Conservation (phyloP, 2,113 vertebrate genomes). For the Mugil cephalus region DNA sequence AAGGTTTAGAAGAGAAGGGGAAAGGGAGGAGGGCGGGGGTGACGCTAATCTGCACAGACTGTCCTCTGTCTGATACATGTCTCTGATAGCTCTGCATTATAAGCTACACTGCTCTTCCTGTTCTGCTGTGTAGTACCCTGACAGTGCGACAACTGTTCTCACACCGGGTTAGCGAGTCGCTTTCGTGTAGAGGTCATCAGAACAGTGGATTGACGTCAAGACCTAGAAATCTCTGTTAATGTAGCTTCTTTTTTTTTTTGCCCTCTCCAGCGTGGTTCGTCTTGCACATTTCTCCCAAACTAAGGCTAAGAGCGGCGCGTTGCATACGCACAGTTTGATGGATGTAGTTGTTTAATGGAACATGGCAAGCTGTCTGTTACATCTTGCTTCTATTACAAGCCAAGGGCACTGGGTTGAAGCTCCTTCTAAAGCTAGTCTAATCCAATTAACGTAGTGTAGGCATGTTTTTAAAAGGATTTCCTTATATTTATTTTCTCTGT, state of each 20-base stretch:
- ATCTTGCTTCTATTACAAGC: slow-evolving; percentile 37
- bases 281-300: not conserved
- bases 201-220: slow-evolving; percentile 29
- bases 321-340: slow-evolving; percentile 15
- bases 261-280: slow-evolving; percentile 4
- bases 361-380: slow-evolving; percentile 37
- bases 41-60: slow-evolving; percentile 51
- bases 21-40: slow-evolving; percentile 13
- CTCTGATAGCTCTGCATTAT: slow-evolving; percentile 25
- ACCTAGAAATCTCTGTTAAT: not conserved
- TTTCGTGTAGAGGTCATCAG: slow-evolving; percentile 54
- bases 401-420: slow-evolving; percentile 31
- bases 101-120: slow-evolving; percentile 29
- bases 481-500: slow-evolving; percentile 1
- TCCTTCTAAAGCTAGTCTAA: slow-evolving; percentile 20
- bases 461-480: slow-evolving; percentile 37
- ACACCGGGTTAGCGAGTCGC: slow-evolving; percentile 18
- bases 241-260: not conserved
- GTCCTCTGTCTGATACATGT: slow-evolving; percentile 51
- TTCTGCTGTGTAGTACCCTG: slow-evolving; percentile 18
- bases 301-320: slow-evolving; percentile 17
- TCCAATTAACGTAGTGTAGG: slow-evolving; percentile 33
- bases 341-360: slow-evolving; percentile 23
- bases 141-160: slow-evolving; percentile 52
- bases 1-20: not conserved